phyloP scores from a whole-genome alignment of 2,113 vertebrate species.

The Tor tambroides region DNA sequence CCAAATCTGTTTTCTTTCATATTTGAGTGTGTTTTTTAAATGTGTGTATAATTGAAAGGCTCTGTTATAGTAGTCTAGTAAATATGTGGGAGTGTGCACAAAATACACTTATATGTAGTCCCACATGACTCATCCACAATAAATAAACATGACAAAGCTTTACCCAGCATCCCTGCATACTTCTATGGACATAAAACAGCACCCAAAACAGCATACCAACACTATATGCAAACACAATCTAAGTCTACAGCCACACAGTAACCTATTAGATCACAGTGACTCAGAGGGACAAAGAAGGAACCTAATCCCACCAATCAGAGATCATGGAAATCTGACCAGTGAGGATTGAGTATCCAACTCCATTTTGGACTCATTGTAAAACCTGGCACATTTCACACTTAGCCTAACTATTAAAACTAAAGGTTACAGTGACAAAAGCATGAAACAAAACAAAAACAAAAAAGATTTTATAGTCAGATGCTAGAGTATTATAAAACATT shows the following conservation, averaged over 20 bases:
- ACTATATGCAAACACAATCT: background rate
- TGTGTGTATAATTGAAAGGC: background rate
- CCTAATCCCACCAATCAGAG: slow-evolving; percentile 25
- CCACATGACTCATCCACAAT: background rate
- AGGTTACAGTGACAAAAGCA: background rate
- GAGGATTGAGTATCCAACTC: slow-evolving; percentile 18
- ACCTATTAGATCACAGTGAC: slow-evolving; percentile 46
- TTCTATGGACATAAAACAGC: background rate
- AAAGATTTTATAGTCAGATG: background rate
- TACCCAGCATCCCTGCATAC: background rate
- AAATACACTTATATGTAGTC: slow-evolving; percentile 4
- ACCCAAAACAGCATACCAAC: background rate
- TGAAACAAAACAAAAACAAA: background rate
- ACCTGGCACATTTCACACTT: background rate
- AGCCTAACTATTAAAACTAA: background rate
- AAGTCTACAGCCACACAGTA: background rate
- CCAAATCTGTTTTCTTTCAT: background rate
- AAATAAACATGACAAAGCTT: background rate
- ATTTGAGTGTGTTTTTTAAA: background rate
- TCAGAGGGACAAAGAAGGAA: slow-evolving; percentile 32
- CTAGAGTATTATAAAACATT: background rate
- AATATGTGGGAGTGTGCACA: background rate
- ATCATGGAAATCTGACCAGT: slow-evolving; percentile 27
- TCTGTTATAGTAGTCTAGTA: background rate
- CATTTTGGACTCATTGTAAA: background rate